A percentile compares a stretch with the other conserved stretches of the same genome.
These are phyloP conservation scores for Drosophila bipectinata DNA, from an alignment of 1,140 invertebrate genomes.

Conservation along the genomic window DNA sequence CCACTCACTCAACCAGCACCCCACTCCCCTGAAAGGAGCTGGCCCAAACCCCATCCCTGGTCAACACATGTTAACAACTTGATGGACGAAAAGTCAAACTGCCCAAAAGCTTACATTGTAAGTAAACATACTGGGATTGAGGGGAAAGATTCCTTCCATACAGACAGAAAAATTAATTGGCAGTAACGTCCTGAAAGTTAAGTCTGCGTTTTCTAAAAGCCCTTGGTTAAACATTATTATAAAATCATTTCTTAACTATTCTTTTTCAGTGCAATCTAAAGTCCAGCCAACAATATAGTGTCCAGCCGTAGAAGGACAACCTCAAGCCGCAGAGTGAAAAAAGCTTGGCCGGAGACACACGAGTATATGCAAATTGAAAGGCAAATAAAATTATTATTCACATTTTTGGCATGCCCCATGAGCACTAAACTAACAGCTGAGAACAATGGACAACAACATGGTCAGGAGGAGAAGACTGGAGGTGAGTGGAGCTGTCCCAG, in stretches of 20 bases:
- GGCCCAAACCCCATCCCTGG: slow-evolving; percentile 18
- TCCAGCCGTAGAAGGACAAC: slow-evolving; percentile 12
- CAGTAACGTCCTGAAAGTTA: too few relatives aligned
- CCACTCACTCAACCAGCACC: background rate
- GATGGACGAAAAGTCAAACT: slow-evolving; percentile 79
- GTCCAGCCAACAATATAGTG: background rate
- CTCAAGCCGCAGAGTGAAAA: slow-evolving; percentile 34
- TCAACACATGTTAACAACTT: slow-evolving; percentile 81
- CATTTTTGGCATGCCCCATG: slow-evolving; percentile 79
- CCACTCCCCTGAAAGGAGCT: background rate
- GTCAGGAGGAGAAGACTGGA: slow-evolving; percentile 14
- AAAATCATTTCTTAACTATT: too few relatives aligned
- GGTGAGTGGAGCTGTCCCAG: background rate
- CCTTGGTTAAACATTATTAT: too few relatives aligned
- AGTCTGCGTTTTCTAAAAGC: too few relatives aligned
- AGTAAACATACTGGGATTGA: slow-evolving; percentile 49
- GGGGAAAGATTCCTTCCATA: background rate
- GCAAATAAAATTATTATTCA: slow-evolving; percentile 82
- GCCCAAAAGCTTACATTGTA: slow-evolving; percentile 77
- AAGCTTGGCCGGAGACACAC: slow-evolving; percentile 41
- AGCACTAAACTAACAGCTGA: slow-evolving; percentile 79
- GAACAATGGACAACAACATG: slow-evolving; percentile 72
- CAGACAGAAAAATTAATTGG: background rate
- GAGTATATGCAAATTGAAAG: slow-evolving; percentile 72
- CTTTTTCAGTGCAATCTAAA: background rate